phyloP scores from a whole-genome alignment of 2,888 invertebrate species.

The Chesias legatella region DNA sequence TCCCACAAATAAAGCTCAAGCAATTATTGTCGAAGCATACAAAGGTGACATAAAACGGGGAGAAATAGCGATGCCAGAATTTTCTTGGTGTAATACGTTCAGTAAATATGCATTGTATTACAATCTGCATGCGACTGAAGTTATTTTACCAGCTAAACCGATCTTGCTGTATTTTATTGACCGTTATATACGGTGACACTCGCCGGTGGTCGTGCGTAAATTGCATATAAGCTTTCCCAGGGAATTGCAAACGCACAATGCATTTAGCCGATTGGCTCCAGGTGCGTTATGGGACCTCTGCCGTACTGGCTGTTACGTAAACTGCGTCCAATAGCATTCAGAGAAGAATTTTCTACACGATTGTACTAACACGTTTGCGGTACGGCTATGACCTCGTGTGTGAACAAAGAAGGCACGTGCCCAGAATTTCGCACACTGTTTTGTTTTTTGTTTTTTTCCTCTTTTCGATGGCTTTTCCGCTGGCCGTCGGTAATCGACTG shows the following conservation, averaged over 20 bases:
- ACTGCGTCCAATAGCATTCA: slow-evolving; percentile 19
- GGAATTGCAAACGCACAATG: slow-evolving; percentile 29
- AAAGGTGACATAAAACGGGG: slow-evolving; percentile 23
- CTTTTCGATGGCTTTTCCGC: slow-evolving; percentile 24
- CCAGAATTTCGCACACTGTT: slow-evolving; percentile 38
- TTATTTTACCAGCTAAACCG: slow-evolving; percentile 12
- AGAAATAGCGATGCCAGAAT: slow-evolving; percentile 11
- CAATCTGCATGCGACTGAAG: slow-evolving; percentile 15
- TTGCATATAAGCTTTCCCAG: slow-evolving; percentile 22
- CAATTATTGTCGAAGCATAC: slow-evolving; percentile 5
- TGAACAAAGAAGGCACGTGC: slow-evolving; percentile 43
- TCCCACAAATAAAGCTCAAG: slow-evolving; percentile 13
- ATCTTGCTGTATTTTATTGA: slow-evolving; percentile 13
- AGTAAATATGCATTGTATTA: slow-evolving; percentile 6
- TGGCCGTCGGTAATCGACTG: slow-evolving; percentile 27
- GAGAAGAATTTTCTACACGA: slow-evolving; percentile 27
- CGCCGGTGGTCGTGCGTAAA: slow-evolving; percentile 25
- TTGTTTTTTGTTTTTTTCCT: slow-evolving; percentile 21
- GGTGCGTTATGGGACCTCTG: slow-evolving; percentile 14
- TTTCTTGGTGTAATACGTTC: not conserved
- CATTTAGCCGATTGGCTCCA: slow-evolving; percentile 21
- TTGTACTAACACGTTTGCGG: slow-evolving; percentile 22
- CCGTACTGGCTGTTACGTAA: slow-evolving; percentile 8
- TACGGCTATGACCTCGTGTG: slow-evolving; percentile 32
- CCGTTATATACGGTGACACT: slow-evolving; percentile 11